Percentiles rank a stretch among this genome's conserved stretches.
These are phyloP conservation scores for Pandemis cinnamomeana DNA, from an alignment of 2,888 invertebrate species.

Conservation along the genomic window DNA sequence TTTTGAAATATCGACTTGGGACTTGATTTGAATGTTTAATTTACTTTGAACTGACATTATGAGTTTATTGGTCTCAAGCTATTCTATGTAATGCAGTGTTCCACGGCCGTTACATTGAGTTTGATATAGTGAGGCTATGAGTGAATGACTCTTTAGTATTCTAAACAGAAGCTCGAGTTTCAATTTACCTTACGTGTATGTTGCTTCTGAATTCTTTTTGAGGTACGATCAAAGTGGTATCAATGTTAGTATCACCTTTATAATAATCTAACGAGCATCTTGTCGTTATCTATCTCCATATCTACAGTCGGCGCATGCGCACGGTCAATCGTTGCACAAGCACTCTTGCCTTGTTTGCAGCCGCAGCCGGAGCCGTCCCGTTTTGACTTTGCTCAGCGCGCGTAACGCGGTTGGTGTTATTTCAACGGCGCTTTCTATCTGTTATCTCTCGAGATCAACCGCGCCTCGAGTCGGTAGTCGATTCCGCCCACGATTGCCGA, in stretches of 20 bases:
- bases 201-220: not conserved
- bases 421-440: constrained; percentile 76
- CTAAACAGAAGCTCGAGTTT: not conserved
- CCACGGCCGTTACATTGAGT: not conserved
- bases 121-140: constrained; percentile 2
- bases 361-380: constrained; percentile 50
- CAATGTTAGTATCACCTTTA: not conserved
- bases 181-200: not conserved
- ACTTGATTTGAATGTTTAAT: not conserved
- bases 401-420: constrained; percentile 78
- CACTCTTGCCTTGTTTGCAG: constrained; percentile 53
- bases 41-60: not conserved
- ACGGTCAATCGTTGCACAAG: constrained; percentile 49
- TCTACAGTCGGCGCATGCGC: constrained; percentile 30
- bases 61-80: not conserved
- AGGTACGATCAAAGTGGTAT: not conserved
- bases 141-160: not conserved
- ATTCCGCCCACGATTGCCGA: constrained; percentile 64
- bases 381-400: constrained; percentile 68
- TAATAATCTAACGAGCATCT: constrained; percentile 1
- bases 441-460: constrained; percentile 75
- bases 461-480: constrained; percentile 67
- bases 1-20: not conserved
- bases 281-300: constrained; percentile 14
- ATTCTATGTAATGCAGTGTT: not conserved